phyloP scores from a whole-genome alignment of 2,888 invertebrate genomes.

The Carterocephalus palaemon region DNA sequence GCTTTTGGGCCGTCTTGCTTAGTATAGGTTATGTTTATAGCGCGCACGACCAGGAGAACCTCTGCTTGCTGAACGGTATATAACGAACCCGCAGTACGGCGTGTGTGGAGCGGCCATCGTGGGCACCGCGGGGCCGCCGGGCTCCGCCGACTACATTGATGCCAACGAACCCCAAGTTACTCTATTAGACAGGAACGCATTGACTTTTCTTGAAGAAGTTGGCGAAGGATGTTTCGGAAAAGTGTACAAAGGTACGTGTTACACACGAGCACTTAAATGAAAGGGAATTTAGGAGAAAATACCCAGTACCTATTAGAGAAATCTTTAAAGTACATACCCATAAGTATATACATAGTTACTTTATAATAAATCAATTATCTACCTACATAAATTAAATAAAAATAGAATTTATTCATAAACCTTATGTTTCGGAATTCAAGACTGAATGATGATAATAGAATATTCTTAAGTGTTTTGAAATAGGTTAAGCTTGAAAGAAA shows the following conservation, averaged over 20 bases:
- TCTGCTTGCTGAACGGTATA: constrained; percentile 85
- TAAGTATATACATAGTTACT: too few species aligned
- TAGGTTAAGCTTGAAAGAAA: constrained; percentile 2
- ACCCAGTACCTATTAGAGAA: constrained; percentile 24
- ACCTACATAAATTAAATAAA: too few species aligned
- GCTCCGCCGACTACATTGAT: constrained; percentile 44
- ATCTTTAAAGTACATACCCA: background rate
- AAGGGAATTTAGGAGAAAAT: too few species aligned
- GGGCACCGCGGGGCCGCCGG: constrained; percentile 35
- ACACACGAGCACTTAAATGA: too few species aligned
- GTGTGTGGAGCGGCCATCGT: constrained; percentile 61
- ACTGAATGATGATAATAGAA: background rate
- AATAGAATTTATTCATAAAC: too few species aligned
- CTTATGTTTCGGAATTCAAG: too few species aligned
- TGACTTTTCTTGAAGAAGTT: constrained; percentile 86
- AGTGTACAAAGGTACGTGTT: constrained; percentile 89
- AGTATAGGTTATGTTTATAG: constrained; percentile 48
- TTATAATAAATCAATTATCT: too few species aligned
- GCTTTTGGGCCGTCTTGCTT: constrained; percentile 34
- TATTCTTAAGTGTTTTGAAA: background rate
- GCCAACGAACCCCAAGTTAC: constrained; percentile 72
- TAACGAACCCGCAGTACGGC: constrained; percentile 87
- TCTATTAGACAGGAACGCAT: constrained; percentile 81
- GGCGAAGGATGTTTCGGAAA: constrained; percentile 94
- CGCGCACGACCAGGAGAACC: constrained; percentile 79